phyloP scores from a whole-genome alignment of 2,113 vertebrate species.

The Neogale vison region DNA sequence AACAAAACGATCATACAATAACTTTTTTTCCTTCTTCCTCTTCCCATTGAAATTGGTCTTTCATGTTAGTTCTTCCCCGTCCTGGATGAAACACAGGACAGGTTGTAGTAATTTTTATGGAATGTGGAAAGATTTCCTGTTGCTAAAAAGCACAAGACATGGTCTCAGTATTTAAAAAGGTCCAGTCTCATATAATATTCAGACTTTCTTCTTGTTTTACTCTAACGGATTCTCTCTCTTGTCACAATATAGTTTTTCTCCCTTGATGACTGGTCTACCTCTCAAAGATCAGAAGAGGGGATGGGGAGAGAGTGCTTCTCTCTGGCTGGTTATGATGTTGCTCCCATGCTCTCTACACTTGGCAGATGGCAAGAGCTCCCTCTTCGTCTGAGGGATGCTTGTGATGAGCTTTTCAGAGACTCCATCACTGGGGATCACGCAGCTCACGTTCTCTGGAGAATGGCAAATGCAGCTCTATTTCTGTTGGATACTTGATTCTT shows the following conservation, averaged over 20 bases:
- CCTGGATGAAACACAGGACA: background rate
- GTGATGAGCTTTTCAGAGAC: background rate
- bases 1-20: background rate
- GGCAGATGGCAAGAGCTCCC: background rate
- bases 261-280: background rate
- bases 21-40: background rate
- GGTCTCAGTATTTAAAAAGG: background rate
- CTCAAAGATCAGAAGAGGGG: background rate
- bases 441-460: background rate
- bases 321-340: background rate
- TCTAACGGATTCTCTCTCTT: background rate
- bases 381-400: background rate
- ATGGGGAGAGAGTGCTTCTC: background rate
- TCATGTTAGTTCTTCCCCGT: background rate
- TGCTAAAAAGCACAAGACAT: background rate
- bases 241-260: background rate
- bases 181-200: background rate
- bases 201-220: background rate
- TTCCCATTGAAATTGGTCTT: background rate
- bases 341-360: background rate
- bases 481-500: background rate
- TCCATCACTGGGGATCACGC: background rate
- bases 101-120: background rate
- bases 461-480: background rate
- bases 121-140: background rate